These are phyloP conservation scores for Epinephelus moara DNA, from an alignment of 2,113 vertebrate species.

Conservation along the genomic window DNA sequence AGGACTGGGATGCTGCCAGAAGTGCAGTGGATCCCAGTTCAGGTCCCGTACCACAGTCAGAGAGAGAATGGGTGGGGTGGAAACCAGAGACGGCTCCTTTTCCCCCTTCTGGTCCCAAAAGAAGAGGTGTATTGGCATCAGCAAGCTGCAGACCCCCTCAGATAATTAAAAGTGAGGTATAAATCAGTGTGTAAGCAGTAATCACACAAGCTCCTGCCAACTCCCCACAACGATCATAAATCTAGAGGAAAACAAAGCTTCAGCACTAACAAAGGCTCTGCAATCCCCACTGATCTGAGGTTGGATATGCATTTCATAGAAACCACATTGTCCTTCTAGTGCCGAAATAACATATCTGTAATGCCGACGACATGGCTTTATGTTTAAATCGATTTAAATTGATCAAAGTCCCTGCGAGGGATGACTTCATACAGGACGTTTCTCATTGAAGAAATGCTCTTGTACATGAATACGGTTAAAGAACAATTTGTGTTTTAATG, in stretches of 20 bases:
- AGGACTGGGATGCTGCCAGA: slow-evolving; percentile 45
- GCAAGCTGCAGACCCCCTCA: slow-evolving; percentile 76
- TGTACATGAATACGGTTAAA: slow-evolving; percentile 1
- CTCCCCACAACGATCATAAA: slow-evolving; percentile 78
- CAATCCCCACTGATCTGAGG: slow-evolving; percentile 71
- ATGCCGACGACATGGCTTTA: slow-evolving; percentile 35
- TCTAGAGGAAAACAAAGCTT: slow-evolving; percentile 81
- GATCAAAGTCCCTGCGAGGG: slow-evolving; percentile 9
- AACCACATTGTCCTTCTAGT: slow-evolving; percentile 34
- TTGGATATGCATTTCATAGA: slow-evolving; percentile 67
- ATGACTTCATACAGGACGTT: slow-evolving; percentile 29
- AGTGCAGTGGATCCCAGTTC: slow-evolving; percentile 46
- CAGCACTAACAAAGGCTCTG: slow-evolving; percentile 73
- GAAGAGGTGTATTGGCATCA: slow-evolving; percentile 68
- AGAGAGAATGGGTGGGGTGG: slow-evolving; percentile 47
- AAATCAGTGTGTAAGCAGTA: slow-evolving; percentile 85
- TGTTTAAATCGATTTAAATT: slow-evolving; percentile 51
- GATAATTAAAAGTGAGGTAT: slow-evolving; percentile 87
- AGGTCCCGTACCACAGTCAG: slow-evolving; percentile 29
- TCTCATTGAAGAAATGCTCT: slow-evolving; percentile 8
- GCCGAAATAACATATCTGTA: slow-evolving; percentile 38
- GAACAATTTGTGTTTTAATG: slow-evolving; percentile 4
- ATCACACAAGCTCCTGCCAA: slow-evolving; percentile 82
- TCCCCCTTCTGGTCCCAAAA: slow-evolving; percentile 63
- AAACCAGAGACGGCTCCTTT: slow-evolving; percentile 66